Evolutionary conservation across 2,797 vertebrate genomes (phyloP), one percentile per base, ranked within the genome.

Genomic region (Neoniphon sammara): DNA sequence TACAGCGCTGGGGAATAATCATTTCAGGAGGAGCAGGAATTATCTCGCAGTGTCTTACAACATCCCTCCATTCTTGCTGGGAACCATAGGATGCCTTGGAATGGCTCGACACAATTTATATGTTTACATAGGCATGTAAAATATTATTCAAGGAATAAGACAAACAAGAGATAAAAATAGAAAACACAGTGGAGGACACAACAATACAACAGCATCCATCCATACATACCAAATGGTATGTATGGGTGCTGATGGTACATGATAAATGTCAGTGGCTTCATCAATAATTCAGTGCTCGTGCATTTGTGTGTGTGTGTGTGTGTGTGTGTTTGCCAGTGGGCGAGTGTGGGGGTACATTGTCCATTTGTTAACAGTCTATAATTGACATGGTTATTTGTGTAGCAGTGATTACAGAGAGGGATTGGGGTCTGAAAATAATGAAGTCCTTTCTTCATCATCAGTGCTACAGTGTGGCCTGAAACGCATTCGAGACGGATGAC

Each of bases 401-500:
- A 21, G 2, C 44, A 31, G 23, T 59, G 34, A 8, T 12, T 23
- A 18, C 47, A 27, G 7, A 18, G 60, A 42, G 27, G 46, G 53
- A 31, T 62, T 6, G 36, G 15, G 56, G 31, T 60, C 31, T 56
- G 7, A 9, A 61, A 64, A 66, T 52, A 52, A 78, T 66, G 0
- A 73, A 69, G 66, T 63, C 39, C 3, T 68, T 59, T 52, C 42
- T 66, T 73, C 61, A 27, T 71, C 34, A 31, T 78, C 44, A 70
- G 50, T 54, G 47, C 64, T 66, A 0, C 56, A 78, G 55, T 74
- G 69, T 63, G 8, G 49, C 61, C 21, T 52, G 39, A 63, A 81
- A 66, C 57, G 4, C 63, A 73, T 80, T 70, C 49, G 70, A 61
- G 78, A 78, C 49, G 49, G 61, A 86, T 82, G 78, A 87, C 70